A percentile compares a stretch with the other conserved stretches of the same genome.
phyloP scores from a whole-genome alignment of 2,888 invertebrate genomes.

The Oxyteleia sp. region DNA sequence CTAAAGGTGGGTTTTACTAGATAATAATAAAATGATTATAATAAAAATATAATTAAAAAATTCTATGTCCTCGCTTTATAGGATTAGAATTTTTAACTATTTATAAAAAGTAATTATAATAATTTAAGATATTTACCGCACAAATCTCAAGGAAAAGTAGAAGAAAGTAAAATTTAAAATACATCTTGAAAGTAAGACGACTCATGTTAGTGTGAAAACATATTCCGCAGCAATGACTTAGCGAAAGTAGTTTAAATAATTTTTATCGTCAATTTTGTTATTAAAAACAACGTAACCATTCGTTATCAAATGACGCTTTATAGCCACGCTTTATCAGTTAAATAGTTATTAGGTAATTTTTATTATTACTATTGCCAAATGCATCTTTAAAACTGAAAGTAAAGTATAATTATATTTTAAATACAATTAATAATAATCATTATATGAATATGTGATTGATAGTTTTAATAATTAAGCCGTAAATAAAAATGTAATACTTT shows the following conservation, averaged over 20 bases:
- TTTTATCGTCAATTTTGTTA: conserved; percentile 46
- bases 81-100: neutral
- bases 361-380: conserved; percentile 34
- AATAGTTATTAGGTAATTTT: conserved; percentile 39
- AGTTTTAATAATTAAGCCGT: too few relatives aligned
- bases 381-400: neutral
- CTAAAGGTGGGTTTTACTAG: too few relatives aligned
- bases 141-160: conserved; percentile 36
- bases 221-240: conserved; percentile 25
- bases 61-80: too few relatives aligned
- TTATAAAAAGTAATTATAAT: neutral
- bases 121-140: conserved; percentile 31
- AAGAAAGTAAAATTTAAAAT: conserved; percentile 29
- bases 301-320: conserved; percentile 46
- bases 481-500: too few relatives aligned
- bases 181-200: conserved; percentile 28
- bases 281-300: conserved; percentile 33
- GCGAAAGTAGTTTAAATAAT: conserved; percentile 36
- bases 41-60: too few relatives aligned
- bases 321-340: conserved; percentile 39
- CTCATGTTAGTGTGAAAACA: conserved; percentile 31
- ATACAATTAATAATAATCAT: too few relatives aligned
- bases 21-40: too few relatives aligned
- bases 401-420: conserved; percentile 8
- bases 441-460: too few relatives aligned